Conservation (phyloP, 1,140 invertebrate species). For the Drosophila varians region DNA sequence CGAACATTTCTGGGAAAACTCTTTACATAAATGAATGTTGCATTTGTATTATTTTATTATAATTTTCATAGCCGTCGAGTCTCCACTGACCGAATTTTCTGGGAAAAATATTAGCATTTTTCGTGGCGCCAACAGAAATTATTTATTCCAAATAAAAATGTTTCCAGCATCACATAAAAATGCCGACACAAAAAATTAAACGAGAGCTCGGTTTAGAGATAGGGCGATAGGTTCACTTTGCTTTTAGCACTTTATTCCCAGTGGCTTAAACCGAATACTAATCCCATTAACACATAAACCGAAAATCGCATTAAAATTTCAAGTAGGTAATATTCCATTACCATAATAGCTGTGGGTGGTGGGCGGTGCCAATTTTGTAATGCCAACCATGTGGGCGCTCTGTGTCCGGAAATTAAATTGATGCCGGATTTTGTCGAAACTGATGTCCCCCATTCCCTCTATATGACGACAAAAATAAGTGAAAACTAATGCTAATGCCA, state of each 20-base stretch:
- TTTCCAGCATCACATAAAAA: slow-evolving; percentile 6
- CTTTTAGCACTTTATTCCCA: slow-evolving; percentile 46
- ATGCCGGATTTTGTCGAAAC: slow-evolving; percentile 47
- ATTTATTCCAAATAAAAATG: neutral
- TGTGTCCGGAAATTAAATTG: slow-evolving; percentile 71
- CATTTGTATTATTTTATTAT: neutral
- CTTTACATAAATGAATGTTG: neutral
- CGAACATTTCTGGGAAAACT: neutral
- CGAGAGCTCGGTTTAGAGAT: slow-evolving; percentile 1
- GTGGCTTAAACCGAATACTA: slow-evolving; percentile 26
- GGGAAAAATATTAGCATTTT: neutral
- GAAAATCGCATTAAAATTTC: slow-evolving; percentile 40
- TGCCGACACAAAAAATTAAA: slow-evolving; percentile 29
- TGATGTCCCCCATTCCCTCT: slow-evolving; percentile 35
- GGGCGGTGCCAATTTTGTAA: slow-evolving; percentile 41
- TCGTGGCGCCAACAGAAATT: slow-evolving; percentile 6
- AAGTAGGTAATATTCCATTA: slow-evolving; percentile 55
- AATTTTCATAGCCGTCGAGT: too few species aligned
- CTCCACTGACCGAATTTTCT: neutral
- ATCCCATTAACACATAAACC: slow-evolving; percentile 59
- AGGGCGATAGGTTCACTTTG: slow-evolving; percentile 16
- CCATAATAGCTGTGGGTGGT: neutral
- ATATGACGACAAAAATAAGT: slow-evolving; percentile 19
- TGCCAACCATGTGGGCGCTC: slow-evolving; percentile 24
- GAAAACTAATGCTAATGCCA: slow-evolving; percentile 40